These are phyloP conservation scores for Dissostichus mawsoni DNA, from an alignment of 2,113 vertebrate genomes.

Conservation along the genomic window DNA sequence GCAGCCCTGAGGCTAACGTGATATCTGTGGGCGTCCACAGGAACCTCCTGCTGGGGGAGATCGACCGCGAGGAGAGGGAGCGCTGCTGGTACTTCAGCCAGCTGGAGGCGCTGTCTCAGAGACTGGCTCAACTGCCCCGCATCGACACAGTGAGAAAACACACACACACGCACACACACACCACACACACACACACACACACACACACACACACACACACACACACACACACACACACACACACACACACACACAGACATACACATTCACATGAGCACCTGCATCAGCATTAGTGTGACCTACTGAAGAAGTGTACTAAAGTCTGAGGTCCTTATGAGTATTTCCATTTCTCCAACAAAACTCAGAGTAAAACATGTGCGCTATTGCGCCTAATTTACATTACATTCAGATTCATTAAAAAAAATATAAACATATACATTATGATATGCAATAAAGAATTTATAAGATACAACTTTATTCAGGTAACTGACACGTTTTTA, in stretches of 20 bases:
- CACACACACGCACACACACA: conserved; percentile 23
- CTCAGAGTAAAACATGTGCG: no score
- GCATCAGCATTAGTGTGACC: no score
- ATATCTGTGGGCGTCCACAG: conserved; percentile 68
- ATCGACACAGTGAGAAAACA: conserved; percentile 89
- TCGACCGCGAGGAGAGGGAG: conserved; percentile 96
- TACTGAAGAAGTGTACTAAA: no score
- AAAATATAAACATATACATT: no score
- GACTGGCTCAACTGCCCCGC: conserved; percentile 91
- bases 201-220: conserved; percentile 23
- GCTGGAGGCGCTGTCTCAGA: conserved; percentile 92
- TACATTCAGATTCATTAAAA: no score
- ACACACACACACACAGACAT: conserved; percentile 15
- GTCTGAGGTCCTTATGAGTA: no score
- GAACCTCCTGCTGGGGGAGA: conserved; percentile 91
- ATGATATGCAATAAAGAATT: no score
- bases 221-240: conserved; percentile 22
- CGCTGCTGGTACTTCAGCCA: conserved; percentile 94
- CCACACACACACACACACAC: conserved; percentile 21
- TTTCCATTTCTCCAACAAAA: no score
- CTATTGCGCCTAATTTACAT: no score
- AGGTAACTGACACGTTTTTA: no score
- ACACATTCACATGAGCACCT: no score
- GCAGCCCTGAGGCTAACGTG: not conserved
- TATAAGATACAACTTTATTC: no score